Evolutionary conservation across 2,888 invertebrate species (phyloP).

Genomic region (Gari tellinella): DNA sequence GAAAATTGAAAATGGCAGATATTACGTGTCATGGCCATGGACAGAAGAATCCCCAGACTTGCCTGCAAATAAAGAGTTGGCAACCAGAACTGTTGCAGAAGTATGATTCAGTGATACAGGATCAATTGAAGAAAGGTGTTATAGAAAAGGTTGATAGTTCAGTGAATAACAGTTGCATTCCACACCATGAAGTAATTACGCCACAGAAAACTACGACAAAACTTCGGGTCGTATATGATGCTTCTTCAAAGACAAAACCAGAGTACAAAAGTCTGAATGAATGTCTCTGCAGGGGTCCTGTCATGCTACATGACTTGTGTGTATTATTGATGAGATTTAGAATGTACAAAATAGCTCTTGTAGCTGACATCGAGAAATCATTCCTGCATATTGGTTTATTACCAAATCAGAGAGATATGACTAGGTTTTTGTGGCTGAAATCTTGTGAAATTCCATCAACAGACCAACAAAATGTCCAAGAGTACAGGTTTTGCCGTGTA

Average conservation of each 20-base stretch:
- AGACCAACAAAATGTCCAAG: background rate
- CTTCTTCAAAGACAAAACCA: background rate
- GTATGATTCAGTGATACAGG: background rate
- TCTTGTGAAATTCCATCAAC: background rate
- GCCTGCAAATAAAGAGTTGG: background rate
- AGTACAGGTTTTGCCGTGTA: conserved; percentile 3
- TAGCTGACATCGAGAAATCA: too few relatives aligned
- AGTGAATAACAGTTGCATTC: background rate
- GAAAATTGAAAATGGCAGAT: too few relatives aligned
- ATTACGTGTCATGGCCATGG: background rate
- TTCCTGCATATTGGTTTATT: background rate
- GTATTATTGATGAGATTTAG: too few relatives aligned
- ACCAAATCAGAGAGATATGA: conserved; percentile 11
- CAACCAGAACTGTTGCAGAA: background rate
- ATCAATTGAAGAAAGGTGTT: background rate
- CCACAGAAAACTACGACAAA: background rate
- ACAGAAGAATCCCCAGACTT: background rate
- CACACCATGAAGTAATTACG: conserved; percentile 1
- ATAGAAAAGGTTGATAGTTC: background rate
- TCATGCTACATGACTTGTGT: background rate
- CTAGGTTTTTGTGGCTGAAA: conserved; percentile 8
- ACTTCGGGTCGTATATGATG: background rate
- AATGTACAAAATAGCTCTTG: too few relatives aligned
- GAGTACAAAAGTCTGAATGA: too few relatives aligned
- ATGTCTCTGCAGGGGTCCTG: background rate